These are phyloP conservation scores for Folsomia manolachei DNA, from an alignment of 2,888 invertebrate species.

Conservation along the genomic window DNA sequence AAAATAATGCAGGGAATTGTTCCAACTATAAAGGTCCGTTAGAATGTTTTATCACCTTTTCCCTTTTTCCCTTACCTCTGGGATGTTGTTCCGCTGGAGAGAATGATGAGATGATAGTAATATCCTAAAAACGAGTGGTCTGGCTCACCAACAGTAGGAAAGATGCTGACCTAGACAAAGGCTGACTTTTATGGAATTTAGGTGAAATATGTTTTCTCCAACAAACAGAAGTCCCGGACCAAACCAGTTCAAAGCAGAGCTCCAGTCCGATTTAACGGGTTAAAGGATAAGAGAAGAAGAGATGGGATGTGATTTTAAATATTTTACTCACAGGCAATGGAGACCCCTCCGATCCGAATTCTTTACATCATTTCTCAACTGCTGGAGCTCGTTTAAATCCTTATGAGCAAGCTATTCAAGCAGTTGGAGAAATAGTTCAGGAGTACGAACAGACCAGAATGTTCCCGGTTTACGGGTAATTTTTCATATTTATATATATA, in stretches of 20 bases:
- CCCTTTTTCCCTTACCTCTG: not conserved
- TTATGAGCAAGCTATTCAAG: conserved; percentile 55
- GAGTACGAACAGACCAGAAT: conserved; percentile 59
- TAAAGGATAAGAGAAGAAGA: not conserved
- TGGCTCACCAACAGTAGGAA: not conserved
- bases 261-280: not conserved
- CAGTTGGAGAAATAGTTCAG: conserved; percentile 56
- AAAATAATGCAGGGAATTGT: not conserved
- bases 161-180: not conserved
- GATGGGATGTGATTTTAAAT: conserved; percentile 16
- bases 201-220: conserved; percentile 9
- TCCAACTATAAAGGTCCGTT: not conserved
- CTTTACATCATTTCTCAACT: conserved; percentile 37
- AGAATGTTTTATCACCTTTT: not conserved
- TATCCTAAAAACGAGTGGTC: not conserved
- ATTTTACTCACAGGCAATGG: conserved; percentile 52
- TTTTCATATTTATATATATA: too few relatives aligned
- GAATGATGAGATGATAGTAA: not conserved
- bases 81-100: not conserved
- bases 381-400: conserved; percentile 52
- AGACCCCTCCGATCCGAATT: conserved; percentile 53
- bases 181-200: not conserved
- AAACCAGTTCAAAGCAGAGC: not conserved
- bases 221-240: too few relatives aligned
- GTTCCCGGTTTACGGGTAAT: conserved; percentile 56